Percentiles rank a stretch among this genome's conserved stretches.
Evolutionary conservation across 1,140 invertebrate species (phyloP).

Genomic region (Cherax destructor): DNA sequence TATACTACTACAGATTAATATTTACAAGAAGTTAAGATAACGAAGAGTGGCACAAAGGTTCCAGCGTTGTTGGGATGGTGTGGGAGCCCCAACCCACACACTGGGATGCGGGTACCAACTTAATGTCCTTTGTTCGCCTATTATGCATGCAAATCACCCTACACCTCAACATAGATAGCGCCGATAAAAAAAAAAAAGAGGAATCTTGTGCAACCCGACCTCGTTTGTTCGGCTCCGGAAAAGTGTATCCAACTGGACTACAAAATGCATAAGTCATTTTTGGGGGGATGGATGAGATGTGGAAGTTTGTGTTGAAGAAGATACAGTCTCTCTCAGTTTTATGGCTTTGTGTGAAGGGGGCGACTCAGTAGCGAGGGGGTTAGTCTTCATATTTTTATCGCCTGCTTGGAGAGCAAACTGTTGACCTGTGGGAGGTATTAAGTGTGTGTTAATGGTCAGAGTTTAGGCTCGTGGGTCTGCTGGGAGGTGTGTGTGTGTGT

Average conservation of each 20-base stretch:
- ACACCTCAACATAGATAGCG: constrained; percentile 7
- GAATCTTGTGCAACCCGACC: neutral
- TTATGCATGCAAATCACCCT: constrained; percentile 24
- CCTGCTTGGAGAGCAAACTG: neutral
- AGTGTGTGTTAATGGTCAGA: neutral
- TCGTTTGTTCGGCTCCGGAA: neutral
- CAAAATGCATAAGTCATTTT: too few species aligned
- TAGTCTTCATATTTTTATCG: neutral
- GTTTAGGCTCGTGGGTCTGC: neutral
- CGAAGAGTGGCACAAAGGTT: neutral
- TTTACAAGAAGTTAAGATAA: neutral
- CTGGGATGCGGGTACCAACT: neutral
- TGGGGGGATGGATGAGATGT: too few species aligned
- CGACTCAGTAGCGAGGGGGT: neutral
- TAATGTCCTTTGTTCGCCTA: constrained; percentile 25
- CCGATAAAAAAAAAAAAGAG: neutral
- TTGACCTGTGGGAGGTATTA: neutral
- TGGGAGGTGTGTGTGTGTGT: too few species aligned
- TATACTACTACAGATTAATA: neutral
- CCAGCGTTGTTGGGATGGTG: too few species aligned
- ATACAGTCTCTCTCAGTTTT: too few species aligned
- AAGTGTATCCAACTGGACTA: neutral
- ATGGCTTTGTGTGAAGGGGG: neutral
- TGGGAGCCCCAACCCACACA: too few species aligned
- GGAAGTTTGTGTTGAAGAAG: too few species aligned